Evolutionary conservation across 2,888 invertebrate genomes (phyloP).

Genomic region (Drosophila neonasuta): DNA sequence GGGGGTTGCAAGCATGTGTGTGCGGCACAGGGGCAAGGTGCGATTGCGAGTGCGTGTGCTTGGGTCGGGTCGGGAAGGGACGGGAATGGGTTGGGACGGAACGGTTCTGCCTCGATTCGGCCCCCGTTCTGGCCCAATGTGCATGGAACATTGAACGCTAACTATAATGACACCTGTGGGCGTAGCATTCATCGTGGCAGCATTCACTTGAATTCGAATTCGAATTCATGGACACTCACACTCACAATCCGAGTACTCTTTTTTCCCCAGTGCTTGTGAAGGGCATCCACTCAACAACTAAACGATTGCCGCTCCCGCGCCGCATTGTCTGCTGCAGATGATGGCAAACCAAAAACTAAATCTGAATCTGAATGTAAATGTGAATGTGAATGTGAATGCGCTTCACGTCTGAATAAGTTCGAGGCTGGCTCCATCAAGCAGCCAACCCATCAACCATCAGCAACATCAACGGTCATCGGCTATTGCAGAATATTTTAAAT

Average conservation of each 20-base stretch:
- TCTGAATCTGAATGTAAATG: conserved; percentile 12
- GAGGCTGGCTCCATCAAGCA: conserved; percentile 55
- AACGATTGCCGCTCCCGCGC: conserved; percentile 56
- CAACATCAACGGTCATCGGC: conserved; percentile 38
- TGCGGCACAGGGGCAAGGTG: conserved; percentile 48
- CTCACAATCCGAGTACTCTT: conserved; percentile 17
- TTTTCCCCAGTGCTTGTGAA: conserved; percentile 49
- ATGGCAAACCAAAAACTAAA: conserved; percentile 39
- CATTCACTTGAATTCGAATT: conserved; percentile 30
- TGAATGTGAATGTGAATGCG: conserved; percentile 51
- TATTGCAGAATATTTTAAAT: conserved; percentile 51
- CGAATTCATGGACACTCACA: conserved; percentile 65
- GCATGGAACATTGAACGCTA: conserved; percentile 60
- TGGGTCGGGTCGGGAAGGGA: not conserved
- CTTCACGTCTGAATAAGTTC: conserved; percentile 75
- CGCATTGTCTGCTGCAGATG: conserved; percentile 51
- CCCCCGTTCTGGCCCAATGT: conserved; percentile 72
- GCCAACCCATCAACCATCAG: conserved; percentile 26
- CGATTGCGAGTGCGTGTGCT: conserved; percentile 20
- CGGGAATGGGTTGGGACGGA: not conserved
- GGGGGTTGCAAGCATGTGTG: conserved; percentile 48
- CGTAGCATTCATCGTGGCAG: conserved; percentile 44
- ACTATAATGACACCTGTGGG: conserved; percentile 72
- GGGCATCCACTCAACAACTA: conserved; percentile 58
- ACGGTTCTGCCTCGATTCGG: conserved; percentile 56